Percentiles rank a stretch among this genome's conserved stretches.
These are phyloP conservation scores for Phrixothrix hirtus DNA, from an alignment of 2,888 invertebrate species.

Conservation along the genomic window DNA sequence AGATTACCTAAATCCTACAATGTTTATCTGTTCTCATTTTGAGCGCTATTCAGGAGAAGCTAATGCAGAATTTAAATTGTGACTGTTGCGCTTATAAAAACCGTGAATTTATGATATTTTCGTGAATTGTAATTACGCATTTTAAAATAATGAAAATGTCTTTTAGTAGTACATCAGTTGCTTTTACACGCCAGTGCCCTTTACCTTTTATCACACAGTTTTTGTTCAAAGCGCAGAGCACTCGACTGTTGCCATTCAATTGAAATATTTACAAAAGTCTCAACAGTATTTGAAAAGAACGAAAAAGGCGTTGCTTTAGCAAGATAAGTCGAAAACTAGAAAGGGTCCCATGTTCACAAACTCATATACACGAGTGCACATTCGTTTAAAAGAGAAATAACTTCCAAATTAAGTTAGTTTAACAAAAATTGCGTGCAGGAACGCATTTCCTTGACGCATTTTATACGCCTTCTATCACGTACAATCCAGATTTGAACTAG, in stretches of 20 bases:
- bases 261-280: constrained; percentile 26
- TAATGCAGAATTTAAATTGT: too few species aligned
- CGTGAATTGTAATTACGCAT: constrained; percentile 1
- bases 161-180: constrained; percentile 14
- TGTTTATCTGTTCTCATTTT: constrained; percentile 11
- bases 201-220: constrained; percentile 18
- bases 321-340: constrained; percentile 16
- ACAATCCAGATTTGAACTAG: constrained; percentile 12
- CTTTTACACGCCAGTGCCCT: constrained; percentile 26
- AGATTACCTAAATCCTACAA: constrained; percentile 20
- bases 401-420: constrained; percentile 24
- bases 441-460: too few species aligned
- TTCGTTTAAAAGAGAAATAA: constrained; percentile 21
- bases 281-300: constrained; percentile 14
- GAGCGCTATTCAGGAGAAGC: constrained; percentile 14
- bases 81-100: background rate
- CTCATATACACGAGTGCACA: constrained; percentile 12
- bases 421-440: constrained; percentile 21
- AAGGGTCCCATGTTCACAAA: constrained; percentile 6
- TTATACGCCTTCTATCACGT: too few species aligned
- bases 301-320: constrained; percentile 14
- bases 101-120: background rate
- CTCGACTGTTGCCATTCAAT: constrained; percentile 26
- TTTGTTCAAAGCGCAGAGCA: constrained; percentile 24
- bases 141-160: constrained; percentile 1